These are phyloP conservation scores for Cydia amplana DNA, from an alignment of 1,140 invertebrate genomes.

Conservation along the genomic window DNA sequence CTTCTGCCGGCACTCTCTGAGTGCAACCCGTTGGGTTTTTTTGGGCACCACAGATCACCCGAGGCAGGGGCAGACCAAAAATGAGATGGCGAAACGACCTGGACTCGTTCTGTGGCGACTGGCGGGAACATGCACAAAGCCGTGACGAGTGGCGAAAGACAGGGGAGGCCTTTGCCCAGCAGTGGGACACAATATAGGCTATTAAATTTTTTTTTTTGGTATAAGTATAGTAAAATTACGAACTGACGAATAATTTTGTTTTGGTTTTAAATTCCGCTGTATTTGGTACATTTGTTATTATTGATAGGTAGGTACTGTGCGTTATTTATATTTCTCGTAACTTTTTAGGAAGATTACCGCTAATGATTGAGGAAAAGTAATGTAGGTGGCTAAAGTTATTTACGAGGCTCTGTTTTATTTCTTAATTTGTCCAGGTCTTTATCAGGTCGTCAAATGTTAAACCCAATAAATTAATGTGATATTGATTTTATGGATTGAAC, in stretches of 20 bases:
- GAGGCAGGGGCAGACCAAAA: too few relatives aligned
- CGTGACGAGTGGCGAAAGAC: too few relatives aligned
- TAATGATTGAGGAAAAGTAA: not conserved
- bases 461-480: not conserved
- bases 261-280: not conserved
- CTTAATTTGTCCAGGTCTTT: not conserved
- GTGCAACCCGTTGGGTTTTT: too few relatives aligned
- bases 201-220: not conserved
- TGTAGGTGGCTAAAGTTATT: not conserved
- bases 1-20: too few relatives aligned
- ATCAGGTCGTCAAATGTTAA: slow-evolving; percentile 5
- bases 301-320: too few relatives aligned
- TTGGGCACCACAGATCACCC: too few relatives aligned
- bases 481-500: not conserved
- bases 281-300: not conserved
- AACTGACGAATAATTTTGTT: too few relatives aligned
- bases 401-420: not conserved
- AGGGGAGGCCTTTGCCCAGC: too few relatives aligned
- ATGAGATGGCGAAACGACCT: too few relatives aligned
- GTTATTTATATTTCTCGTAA: not conserved
- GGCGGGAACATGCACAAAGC: too few relatives aligned
- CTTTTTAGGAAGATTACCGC: not conserved
- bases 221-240: too few relatives aligned
- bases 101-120: too few relatives aligned
- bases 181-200: not conserved